Evolutionary conservation across 2,797 vertebrate genomes (phyloP), one percentile per base, ranked within the genome.

Genomic region (Hyperoplus immaculatus): DNA sequence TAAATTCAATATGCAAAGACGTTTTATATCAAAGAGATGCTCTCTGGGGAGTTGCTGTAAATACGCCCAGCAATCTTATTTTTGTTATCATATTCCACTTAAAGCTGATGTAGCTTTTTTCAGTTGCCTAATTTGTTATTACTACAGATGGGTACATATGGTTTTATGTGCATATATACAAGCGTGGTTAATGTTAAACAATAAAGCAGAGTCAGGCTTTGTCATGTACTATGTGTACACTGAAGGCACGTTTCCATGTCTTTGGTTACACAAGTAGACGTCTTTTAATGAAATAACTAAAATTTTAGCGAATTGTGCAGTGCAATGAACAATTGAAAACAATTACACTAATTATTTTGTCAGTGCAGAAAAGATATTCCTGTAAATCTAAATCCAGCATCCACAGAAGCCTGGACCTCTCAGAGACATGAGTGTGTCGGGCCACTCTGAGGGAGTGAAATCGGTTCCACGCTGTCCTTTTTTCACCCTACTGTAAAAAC

Each of bases 341-440:
- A 15, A 46, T 18, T 6, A n/a, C 54, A 8, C n/a, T 2, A 14
- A 8, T 36, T 12, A 8, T 50, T 57, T 66, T 75, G 2, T 53
- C 56, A 39, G 49, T 41, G 4, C 21, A 61, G 10, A 1, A 46
- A 43, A 67, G 51, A 42, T 62, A 65, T 75, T 65, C 8, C 5
- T 21, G 36, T 43, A 85, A 59, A 62, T 69, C 39, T 76, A 54
- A 67, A 50, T 42, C 38, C 11, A 59, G 45, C 42, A 50, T 51
- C 16, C 13, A 46, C 8, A 67, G 53, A 81, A 65, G 79, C 53
- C 47, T 72, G 21, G 59, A 80, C 59, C 5, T 39, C 4, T 68
- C 29, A 39, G 49, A 66, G 50, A 50, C 2, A 54, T 50, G 65
- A 77, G 73, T 62, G 70, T 84, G 82, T 75, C 69, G 0, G 42